These are phyloP conservation scores for Actias luna DNA, from an alignment of 2,888 invertebrate species.

Conservation along the genomic window DNA sequence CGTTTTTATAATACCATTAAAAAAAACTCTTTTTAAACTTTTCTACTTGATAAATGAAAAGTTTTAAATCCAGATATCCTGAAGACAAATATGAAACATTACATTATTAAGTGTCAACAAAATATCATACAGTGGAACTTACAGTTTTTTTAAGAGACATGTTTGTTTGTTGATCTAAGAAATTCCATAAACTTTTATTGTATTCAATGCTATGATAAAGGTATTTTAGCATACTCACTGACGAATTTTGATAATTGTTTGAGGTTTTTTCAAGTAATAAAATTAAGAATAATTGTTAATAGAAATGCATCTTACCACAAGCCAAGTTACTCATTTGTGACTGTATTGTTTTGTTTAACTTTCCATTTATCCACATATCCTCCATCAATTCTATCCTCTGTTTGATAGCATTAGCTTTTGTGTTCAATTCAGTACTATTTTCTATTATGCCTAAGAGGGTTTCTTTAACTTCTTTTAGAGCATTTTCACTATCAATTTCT, in stretches of 20 bases:
- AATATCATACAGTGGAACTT: too few relatives aligned
- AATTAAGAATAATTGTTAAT: background rate
- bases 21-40: too few relatives aligned
- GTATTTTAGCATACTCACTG: too few relatives aligned
- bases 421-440: conserved; percentile 60
- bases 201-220: too few relatives aligned
- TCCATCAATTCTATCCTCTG: conserved; percentile 80
- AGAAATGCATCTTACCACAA: conserved; percentile 60
- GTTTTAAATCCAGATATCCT: too few relatives aligned
- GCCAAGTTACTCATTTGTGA: conserved; percentile 75
- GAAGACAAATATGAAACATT: too few relatives aligned
- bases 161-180: too few relatives aligned
- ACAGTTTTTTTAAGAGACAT: too few relatives aligned
- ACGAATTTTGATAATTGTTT: background rate
- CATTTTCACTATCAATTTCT: conserved; percentile 52
- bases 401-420: conserved; percentile 76
- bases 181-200: too few relatives aligned
- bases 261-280: background rate
- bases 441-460: conserved; percentile 59
- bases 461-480: conserved; percentile 56
- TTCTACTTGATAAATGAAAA: too few relatives aligned
- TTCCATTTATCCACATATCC: conserved; percentile 80
- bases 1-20: too few relatives aligned
- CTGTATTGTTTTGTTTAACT: conserved; percentile 74
- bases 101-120: too few relatives aligned